Evolutionary conservation across 2,113 vertebrate genomes (phyloP), one percentile per base, ranked within the genome.

Genomic region (Dromiciops gliroides): DNA sequence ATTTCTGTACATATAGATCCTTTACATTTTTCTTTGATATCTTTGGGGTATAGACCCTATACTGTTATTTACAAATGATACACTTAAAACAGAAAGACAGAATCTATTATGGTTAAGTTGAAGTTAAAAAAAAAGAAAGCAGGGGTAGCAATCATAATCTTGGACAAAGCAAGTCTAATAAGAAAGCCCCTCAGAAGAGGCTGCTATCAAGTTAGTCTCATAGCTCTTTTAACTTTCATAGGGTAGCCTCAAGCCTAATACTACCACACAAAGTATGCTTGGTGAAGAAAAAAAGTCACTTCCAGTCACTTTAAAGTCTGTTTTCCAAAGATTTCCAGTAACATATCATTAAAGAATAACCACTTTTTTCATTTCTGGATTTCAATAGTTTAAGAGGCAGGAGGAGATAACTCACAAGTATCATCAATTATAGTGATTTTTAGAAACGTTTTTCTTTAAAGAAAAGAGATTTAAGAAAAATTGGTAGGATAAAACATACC

Each of bases 121-220:
- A n/a, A n/a, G n/a, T n/a, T n/a, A n/a, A n/a, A n/a, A n/a, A n/a
- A n/a, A n/a, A n/a, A n/a, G n/a, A n/a, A n/a, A n/a, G n/a, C n/a
- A n/a, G n/a, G n/a, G n/a, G n/a, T n/a, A n/a, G n/a, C n/a, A n/a
- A n/a, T n/a, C n/a, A n/a, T n/a, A n/a, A n/a, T n/a, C n/a, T n/a
- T n/a, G n/a, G n/a, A n/a, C n/a, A n/a, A n/a, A n/a, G n/a, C n/a
- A n/a, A 94, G 50, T 51, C 16, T 51, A 51, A 51, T 51, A 51
- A 16, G 50, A 97, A 96, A 93, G 95, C 97, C 94, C 90, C 94
- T 96, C 95, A 96, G 83, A 93, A 50, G 89, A 92, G 95, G 75
- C 48, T 83, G 53, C 97, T 98, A 90, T 97, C 51, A 95, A 97
- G 93, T 67, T 96, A 95, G 89, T 95, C 48, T 96, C 92, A 31